phyloP scores from a whole-genome alignment of 2,888 invertebrate species.

The Limnephilus auricula region DNA sequence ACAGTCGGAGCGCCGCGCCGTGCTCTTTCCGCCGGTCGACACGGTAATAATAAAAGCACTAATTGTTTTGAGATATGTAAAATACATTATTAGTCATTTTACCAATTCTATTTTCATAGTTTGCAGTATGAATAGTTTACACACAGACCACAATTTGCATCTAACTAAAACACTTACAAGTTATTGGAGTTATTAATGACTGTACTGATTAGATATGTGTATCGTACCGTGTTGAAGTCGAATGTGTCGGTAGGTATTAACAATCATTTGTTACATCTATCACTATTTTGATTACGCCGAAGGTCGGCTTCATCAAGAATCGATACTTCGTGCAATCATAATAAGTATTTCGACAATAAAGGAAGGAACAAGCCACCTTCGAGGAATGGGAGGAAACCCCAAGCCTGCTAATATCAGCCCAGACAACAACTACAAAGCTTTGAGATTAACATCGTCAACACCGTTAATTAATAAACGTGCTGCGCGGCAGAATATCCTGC shows the following conservation, averaged over 20 bases:
- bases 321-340: background rate
- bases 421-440: constrained; percentile 4
- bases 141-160: too few species aligned
- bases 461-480: constrained; percentile 37
- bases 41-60: too few species aligned
- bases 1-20: too few species aligned
- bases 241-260: background rate
- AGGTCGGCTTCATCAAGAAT: background rate
- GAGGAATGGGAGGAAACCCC: background rate
- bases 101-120: too few species aligned
- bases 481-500: background rate
- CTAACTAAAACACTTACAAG: too few species aligned
- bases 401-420: background rate
- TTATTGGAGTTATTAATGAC: too few species aligned
- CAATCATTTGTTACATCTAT: background rate
- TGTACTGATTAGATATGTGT: too few species aligned
- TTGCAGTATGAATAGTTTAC: too few species aligned
- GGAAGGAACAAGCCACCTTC: background rate
- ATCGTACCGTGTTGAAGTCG: too few species aligned
- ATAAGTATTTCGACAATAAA: constrained; percentile 9
- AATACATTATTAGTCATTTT: too few species aligned
- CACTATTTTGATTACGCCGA: background rate
- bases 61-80: too few species aligned
- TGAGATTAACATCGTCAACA: constrained; percentile 28
- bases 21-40: too few species aligned